Percentiles rank a stretch among this genome's conserved stretches.
Evolutionary conservation across 2,113 vertebrate genomes (phyloP).

Genomic region (Eulemur macaco): DNA sequence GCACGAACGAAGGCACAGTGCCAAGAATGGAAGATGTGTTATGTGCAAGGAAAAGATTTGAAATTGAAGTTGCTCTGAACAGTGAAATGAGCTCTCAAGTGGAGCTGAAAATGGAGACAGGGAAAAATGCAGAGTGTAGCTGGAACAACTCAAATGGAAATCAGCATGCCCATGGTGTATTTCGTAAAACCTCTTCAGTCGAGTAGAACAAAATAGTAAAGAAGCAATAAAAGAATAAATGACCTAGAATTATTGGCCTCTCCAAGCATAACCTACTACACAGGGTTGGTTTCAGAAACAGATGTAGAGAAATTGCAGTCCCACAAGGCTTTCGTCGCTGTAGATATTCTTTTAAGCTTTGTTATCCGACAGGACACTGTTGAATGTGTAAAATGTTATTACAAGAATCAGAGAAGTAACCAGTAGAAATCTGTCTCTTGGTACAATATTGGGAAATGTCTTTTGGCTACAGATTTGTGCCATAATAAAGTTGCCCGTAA

Average conservation of each 20-base stretch:
- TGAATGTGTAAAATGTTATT: slow-evolving; percentile 49
- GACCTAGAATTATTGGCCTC: slow-evolving; percentile 41
- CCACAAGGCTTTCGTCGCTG: slow-evolving; percentile 38
- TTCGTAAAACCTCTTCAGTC: slow-evolving; percentile 55
- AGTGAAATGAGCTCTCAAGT: slow-evolving; percentile 15
- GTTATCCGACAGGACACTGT: slow-evolving; percentile 55
- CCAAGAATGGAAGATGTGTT: not conserved
- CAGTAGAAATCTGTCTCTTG: slow-evolving; percentile 26
- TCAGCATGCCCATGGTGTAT: not conserved
- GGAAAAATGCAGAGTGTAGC: not conserved
- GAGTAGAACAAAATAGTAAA: slow-evolving; percentile 54
- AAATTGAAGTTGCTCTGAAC: slow-evolving; percentile 53
- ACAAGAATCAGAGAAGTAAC: slow-evolving; percentile 18
- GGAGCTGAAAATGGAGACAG: not conserved
- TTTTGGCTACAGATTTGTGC: slow-evolving; percentile 54
- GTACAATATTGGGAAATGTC: slow-evolving; percentile 62
- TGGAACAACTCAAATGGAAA: not conserved
- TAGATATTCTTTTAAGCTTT: slow-evolving; percentile 50
- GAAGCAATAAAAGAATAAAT: slow-evolving; percentile 60
- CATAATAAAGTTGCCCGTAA: slow-evolving; percentile 57
- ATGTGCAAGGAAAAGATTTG: slow-evolving; percentile 39
- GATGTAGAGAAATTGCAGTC: slow-evolving; percentile 47
- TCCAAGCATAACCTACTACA: slow-evolving; percentile 28
- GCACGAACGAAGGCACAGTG: not conserved
- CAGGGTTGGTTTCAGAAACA: not conserved